Conservation (phyloP, 2,113 vertebrate genomes). For the Heterocephalus glaber region DNA sequence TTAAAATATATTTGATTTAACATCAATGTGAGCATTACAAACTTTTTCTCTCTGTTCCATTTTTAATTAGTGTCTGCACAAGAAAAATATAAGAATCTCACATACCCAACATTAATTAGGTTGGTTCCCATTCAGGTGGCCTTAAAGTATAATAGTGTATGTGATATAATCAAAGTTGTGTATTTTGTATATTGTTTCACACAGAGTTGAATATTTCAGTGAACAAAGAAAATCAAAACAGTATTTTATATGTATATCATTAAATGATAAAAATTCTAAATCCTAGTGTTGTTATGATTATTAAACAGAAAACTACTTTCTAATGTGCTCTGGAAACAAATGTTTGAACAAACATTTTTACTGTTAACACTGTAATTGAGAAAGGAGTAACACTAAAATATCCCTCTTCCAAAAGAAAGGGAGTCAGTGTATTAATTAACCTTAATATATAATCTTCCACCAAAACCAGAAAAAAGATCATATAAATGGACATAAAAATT, state of each 20-base stretch:
- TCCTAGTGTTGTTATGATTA: not conserved
- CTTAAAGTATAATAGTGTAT: not conserved
- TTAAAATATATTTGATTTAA: not conserved
- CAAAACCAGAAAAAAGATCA: not conserved
- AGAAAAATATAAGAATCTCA: not conserved
- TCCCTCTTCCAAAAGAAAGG: not conserved
- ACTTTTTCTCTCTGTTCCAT: not conserved
- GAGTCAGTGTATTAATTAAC: not conserved
- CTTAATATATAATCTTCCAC: not conserved
- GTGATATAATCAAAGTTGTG: not conserved
- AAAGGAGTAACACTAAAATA: not conserved
- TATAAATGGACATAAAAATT: not conserved
- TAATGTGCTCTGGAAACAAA: not conserved
- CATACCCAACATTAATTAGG: not conserved
- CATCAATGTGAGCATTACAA: not conserved
- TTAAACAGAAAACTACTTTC: not conserved
- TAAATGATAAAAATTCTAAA: not conserved
- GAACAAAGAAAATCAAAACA: not conserved
- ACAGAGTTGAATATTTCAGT: not conserved
- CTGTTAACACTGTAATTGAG: not conserved
- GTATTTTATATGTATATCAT: not conserved
- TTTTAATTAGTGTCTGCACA: not conserved
- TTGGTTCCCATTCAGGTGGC: not conserved
- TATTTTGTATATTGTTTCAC: not conserved
- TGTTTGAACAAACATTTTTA: not conserved